phyloP scores from a whole-genome alignment of 1,140 invertebrate species.

The Trialeurodes vaporariorum region DNA sequence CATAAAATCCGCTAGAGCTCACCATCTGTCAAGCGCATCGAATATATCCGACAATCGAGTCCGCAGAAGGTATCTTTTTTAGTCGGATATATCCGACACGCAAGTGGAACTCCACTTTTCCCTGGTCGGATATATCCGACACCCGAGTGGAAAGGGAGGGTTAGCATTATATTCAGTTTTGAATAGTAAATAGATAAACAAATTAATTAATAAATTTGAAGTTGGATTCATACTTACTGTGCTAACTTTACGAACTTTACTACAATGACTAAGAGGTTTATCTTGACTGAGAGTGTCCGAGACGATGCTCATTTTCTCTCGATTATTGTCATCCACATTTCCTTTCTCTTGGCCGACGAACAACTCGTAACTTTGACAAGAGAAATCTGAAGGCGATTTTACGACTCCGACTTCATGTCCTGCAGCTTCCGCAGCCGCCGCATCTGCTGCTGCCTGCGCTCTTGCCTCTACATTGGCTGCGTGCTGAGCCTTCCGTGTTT shows the following conservation, averaged over 20 bases:
- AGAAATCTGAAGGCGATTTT: conserved; percentile 80
- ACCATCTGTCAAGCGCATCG: too few relatives aligned
- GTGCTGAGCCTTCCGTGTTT: conserved; percentile 38
- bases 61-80: too few relatives aligned
- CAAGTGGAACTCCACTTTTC: too few relatives aligned
- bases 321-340: conserved; percentile 72
- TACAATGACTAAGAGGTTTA: conserved; percentile 38
- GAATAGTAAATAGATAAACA: too few relatives aligned
- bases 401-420: conserved; percentile 47
- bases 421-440: conserved; percentile 37
- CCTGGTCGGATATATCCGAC: too few relatives aligned
- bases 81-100: too few relatives aligned
- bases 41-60: too few relatives aligned
- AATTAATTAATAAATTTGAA: too few relatives aligned
- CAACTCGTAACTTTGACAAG: conserved; percentile 78
- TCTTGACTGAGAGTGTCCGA: conserved; percentile 79
- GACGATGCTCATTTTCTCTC: conserved; percentile 80
- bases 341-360: conserved; percentile 76
- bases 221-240: conserved; percentile 35
- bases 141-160: too few relatives aligned
- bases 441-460: conserved; percentile 48
- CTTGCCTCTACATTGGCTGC: conserved; percentile 34
- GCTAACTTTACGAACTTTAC: conserved; percentile 77
- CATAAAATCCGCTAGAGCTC: too few relatives aligned
- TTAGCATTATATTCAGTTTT: too few relatives aligned